Evolutionary conservation across 2,113 vertebrate species (phyloP).

Genomic region (Chaetorhynchus papuensis): DNA sequence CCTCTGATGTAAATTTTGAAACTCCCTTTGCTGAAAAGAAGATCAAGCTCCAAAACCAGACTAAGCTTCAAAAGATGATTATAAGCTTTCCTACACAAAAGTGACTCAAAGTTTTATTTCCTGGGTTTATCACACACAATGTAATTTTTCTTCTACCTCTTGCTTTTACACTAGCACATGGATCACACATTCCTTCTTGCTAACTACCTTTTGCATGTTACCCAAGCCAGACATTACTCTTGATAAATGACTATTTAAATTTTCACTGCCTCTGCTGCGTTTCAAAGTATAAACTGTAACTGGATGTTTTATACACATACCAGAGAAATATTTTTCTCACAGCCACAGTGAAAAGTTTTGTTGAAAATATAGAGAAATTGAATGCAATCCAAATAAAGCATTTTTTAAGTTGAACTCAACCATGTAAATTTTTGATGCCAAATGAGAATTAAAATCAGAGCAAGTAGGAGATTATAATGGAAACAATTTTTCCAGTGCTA

Average conservation of each 20-base stretch:
- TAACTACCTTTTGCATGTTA: neutral
- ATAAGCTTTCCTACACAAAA: neutral
- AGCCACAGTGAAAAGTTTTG: neutral
- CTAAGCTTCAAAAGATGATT: neutral
- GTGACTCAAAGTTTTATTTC: slow-evolving; percentile 3
- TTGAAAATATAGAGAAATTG: neutral
- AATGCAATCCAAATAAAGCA: slow-evolving; percentile 10
- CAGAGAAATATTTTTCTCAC: neutral
- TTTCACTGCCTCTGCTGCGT: neutral
- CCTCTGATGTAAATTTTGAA: neutral
- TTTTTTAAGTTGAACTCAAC: neutral
- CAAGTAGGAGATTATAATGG: neutral
- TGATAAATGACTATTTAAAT: slow-evolving; percentile 32
- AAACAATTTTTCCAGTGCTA: neutral
- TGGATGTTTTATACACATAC: neutral
- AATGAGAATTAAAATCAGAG: neutral
- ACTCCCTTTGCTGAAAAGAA: neutral
- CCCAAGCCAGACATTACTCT: neutral
- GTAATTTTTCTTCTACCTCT: neutral
- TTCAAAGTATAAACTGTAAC: slow-evolving; percentile 11
- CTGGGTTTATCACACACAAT: neutral
- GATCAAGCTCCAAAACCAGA: neutral
- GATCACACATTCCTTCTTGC: neutral
- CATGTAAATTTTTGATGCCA: neutral
- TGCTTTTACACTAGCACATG: neutral